These are phyloP conservation scores for Lacerta viridis DNA, from an alignment of 2,797 vertebrate species.

Conservation along the genomic window DNA sequence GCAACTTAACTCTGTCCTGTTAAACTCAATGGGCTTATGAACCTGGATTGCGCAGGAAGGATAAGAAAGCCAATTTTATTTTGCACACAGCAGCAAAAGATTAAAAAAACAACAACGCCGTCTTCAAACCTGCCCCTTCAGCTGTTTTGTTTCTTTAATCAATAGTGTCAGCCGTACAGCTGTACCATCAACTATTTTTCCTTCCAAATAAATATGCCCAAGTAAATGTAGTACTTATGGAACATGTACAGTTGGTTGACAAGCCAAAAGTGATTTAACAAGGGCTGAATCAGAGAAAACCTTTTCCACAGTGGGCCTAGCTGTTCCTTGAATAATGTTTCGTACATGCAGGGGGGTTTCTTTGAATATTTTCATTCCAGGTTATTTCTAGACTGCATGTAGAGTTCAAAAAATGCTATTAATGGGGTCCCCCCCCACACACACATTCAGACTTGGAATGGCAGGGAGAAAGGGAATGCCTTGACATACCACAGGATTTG, in stretches of 20 bases:
- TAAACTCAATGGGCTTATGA: neutral
- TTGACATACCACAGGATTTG: neutral
- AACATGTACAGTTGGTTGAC: neutral
- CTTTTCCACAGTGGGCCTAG: neutral
- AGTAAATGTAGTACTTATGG: neutral
- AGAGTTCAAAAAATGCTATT: neutral
- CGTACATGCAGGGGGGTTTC: neutral
- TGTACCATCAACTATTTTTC: neutral
- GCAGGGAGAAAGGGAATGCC: neutral
- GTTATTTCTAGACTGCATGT: slow-evolving; percentile 8
- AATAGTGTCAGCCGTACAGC: neutral
- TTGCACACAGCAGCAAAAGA: neutral
- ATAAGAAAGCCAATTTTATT: neutral
- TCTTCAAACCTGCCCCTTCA: neutral
- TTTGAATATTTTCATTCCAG: slow-evolving; percentile 8
- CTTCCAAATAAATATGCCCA: neutral
- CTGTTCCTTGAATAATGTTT: neutral
- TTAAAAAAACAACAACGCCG: too few species aligned
- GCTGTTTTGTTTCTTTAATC: neutral
- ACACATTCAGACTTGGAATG: neutral
- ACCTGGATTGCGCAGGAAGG: neutral
- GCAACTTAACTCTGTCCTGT: neutral
- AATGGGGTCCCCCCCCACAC: neutral
- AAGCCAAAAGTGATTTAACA: neutral
- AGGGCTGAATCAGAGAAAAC: neutral